Conservation (phyloP, 2,888 invertebrate species). For the Synergus gifuensis region DNA sequence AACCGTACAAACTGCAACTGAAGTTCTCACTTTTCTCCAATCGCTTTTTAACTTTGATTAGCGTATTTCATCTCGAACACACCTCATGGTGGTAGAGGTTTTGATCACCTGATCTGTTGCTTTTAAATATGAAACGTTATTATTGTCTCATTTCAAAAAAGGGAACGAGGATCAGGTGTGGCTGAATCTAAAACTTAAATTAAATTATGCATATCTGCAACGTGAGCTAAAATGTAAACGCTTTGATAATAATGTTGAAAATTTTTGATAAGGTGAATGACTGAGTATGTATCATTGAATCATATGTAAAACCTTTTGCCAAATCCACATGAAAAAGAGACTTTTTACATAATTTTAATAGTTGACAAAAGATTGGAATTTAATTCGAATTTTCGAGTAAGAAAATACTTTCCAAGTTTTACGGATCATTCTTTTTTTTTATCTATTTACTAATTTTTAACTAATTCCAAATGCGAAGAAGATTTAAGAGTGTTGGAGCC, state of each 20-base stretch:
- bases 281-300: background rate
- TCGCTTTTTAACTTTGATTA: conserved; percentile 46
- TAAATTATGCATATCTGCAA: background rate
- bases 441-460: too few species aligned
- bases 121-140: background rate
- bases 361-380: too few species aligned
- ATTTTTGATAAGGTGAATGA: background rate
- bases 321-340: background rate
- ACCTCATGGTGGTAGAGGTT: background rate
- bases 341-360: too few species aligned
- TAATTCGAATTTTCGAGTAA: too few species aligned
- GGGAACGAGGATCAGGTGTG: background rate
- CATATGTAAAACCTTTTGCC: background rate
- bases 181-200: background rate
- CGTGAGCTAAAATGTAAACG: background rate
- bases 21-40: conserved; percentile 49
- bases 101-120: background rate
- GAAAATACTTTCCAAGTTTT: too few species aligned
- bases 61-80: background rate
- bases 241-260: background rate
- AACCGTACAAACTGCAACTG: conserved; percentile 47
- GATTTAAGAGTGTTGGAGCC: too few species aligned
- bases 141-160: background rate
- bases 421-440: too few species aligned
- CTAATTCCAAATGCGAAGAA: too few species aligned